Percentiles rank a stretch among this genome's conserved stretches.
Evolutionary conservation across 2,888 invertebrate species (phyloP).

Genomic region (Trichacis sp.): DNA sequence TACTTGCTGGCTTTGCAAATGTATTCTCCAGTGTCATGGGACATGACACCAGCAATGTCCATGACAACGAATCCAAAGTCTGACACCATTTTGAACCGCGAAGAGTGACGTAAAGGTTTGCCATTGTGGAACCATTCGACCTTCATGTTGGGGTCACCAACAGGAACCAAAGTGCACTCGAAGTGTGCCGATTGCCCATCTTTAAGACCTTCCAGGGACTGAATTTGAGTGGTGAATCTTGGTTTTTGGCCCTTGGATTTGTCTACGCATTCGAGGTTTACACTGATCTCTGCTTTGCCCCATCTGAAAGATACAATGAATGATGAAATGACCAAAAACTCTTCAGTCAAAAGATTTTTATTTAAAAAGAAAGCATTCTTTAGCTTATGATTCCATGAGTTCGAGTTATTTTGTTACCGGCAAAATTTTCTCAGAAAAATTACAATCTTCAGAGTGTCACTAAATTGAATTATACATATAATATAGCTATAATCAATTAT

Average conservation of each 20-base stretch:
- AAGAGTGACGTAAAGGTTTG: slow-evolving; percentile 87
- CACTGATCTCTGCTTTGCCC: slow-evolving; percentile 89
- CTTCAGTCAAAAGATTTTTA: no score
- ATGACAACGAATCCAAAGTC: slow-evolving; percentile 96
- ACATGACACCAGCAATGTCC: slow-evolving; percentile 94
- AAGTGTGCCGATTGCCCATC: slow-evolving; percentile 96
- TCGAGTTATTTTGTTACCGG: no score
- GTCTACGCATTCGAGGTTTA: slow-evolving; percentile 85
- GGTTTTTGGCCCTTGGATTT: slow-evolving; percentile 89
- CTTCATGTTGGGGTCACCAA: slow-evolving; percentile 92
- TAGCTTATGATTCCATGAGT: no score
- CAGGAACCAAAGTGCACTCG: slow-evolving; percentile 93
- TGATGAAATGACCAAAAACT: no score
- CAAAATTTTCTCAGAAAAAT: no score
- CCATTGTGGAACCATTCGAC: slow-evolving; percentile 99
- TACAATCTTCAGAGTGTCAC: no score
- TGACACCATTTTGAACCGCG: slow-evolving; percentile 91
- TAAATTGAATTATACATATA: no score
- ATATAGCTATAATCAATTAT: no score
- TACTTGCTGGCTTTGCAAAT: slow-evolving; percentile 88
- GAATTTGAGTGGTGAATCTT: slow-evolving; percentile 88
- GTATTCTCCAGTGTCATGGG: slow-evolving; percentile 93
- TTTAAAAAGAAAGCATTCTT: no score
- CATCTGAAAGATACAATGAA: no score
- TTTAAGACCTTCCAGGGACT: slow-evolving; percentile 85